phyloP scores from a whole-genome alignment of 2,888 invertebrate species.

The Mesoligia furuncula region DNA sequence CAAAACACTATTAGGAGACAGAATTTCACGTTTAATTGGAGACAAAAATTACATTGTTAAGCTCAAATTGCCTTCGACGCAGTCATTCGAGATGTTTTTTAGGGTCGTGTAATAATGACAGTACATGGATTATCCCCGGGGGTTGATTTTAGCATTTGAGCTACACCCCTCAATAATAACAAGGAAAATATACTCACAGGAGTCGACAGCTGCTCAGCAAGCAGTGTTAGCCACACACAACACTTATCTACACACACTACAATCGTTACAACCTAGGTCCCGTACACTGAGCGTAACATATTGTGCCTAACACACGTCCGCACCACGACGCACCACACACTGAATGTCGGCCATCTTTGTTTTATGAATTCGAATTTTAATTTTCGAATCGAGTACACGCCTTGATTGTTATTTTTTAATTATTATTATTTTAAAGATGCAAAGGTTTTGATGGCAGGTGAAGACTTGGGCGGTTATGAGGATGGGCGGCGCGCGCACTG shows the following conservation, averaged over 20 bases:
- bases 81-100: constrained; percentile 31
- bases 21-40: neutral
- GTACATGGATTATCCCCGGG: constrained; percentile 15
- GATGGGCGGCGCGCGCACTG: constrained; percentile 74
- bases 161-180: constrained; percentile 31
- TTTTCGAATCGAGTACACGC: constrained; percentile 63
- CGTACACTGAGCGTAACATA: constrained; percentile 65
- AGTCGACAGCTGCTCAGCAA: constrained; percentile 41
- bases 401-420: constrained; percentile 68
- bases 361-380: constrained; percentile 53
- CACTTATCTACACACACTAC: constrained; percentile 66
- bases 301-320: constrained; percentile 56
- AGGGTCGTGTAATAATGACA: constrained; percentile 7
- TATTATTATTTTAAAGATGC: constrained; percentile 66
- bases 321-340: constrained; percentile 17
- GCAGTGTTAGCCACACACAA: constrained; percentile 60
- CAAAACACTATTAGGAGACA: neutral
- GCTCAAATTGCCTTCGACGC: constrained; percentile 13
- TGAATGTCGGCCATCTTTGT: constrained; percentile 62
- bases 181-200: constrained; percentile 52
- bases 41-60: neutral
- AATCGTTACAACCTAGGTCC: constrained; percentile 66
- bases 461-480: constrained; percentile 70
- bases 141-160: constrained; percentile 6
- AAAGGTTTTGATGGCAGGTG: constrained; percentile 69